Percentiles rank a stretch among this genome's conserved stretches.
Conservation (phyloP, 2,888 invertebrate species). For the Mechanitis mazaeus region DNA sequence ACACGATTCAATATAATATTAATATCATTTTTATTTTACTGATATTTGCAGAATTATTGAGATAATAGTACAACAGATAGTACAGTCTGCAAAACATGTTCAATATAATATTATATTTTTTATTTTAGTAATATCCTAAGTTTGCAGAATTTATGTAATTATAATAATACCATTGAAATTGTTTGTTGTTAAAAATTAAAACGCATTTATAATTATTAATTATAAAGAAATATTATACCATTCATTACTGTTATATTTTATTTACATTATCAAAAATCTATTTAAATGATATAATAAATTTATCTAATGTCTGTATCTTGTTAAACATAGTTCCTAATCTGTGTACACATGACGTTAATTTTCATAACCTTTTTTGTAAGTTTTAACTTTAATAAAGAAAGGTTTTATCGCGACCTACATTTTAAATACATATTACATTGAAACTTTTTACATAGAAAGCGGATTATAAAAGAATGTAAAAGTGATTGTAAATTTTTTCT, state of each 20-base stretch:
- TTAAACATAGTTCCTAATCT: slow-evolving; percentile 18
- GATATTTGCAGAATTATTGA: background rate
- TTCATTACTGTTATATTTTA: background rate
- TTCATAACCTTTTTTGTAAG: slow-evolving; percentile 18
- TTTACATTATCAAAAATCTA: background rate
- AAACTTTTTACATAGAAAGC: background rate
- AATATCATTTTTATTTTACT: background rate
- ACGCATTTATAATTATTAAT: no score
- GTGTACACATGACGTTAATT: slow-evolving; percentile 17
- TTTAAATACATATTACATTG: slow-evolving; percentile 5
- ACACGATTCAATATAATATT: background rate
- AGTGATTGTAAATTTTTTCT: no score
- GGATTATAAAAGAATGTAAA: no score
- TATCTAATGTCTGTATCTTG: slow-evolving; percentile 10
- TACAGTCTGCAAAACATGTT: slow-evolving; percentile 10
- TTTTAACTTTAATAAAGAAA: slow-evolving; percentile 15
- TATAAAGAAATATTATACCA: no score
- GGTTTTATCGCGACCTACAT: slow-evolving; percentile 14
- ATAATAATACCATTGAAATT: no score
- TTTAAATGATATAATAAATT: slow-evolving; percentile 6
- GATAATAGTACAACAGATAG: slow-evolving; percentile 6
- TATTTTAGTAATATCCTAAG: background rate
- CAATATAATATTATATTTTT: background rate
- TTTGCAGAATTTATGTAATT: no score
- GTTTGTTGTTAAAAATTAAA: no score